A percentile compares a stretch with the other conserved stretches of the same genome.
Conservation (phyloP, 2,888 invertebrate species). For the Pyrrhosoma nymphula region DNA sequence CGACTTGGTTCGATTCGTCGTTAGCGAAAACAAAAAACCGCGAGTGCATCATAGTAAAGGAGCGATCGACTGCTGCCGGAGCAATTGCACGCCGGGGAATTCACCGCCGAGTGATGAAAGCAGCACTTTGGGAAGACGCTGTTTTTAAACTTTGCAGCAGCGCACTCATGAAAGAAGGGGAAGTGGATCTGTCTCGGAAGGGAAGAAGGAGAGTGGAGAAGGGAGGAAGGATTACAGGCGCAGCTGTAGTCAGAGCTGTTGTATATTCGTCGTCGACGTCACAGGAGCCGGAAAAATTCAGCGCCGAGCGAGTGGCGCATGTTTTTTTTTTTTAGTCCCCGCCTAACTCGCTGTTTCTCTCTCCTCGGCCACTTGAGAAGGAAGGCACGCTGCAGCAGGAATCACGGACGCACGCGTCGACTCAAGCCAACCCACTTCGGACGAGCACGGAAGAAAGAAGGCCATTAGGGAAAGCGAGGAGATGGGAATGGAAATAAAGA, state of each 20-base stretch:
- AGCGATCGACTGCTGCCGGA: background rate
- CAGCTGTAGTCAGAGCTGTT: background rate
- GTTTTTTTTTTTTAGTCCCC: background rate
- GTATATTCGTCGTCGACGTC: background rate
- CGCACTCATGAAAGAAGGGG: background rate
- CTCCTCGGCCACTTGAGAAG: background rate
- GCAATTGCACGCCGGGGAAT: background rate
- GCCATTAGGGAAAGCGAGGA: background rate
- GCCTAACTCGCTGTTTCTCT: background rate
- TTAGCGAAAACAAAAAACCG: background rate
- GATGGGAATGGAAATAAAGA: background rate
- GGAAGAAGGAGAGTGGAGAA: background rate
- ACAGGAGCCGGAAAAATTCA: background rate
- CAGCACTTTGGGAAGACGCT: background rate
- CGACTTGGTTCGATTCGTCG: background rate
- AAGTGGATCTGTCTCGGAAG: background rate
- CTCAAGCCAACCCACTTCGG: background rate
- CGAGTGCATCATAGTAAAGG: background rate
- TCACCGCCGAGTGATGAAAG: background rate
- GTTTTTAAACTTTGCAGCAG: background rate
- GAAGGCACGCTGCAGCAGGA: background rate
- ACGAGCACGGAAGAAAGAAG: background rate
- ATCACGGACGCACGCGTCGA: conserved; percentile 8
- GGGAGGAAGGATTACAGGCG: background rate
- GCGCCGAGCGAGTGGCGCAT: background rate